These are phyloP conservation scores for Neodiprion pinetum DNA, from an alignment of 1,140 invertebrate species.

Conservation along the genomic window DNA sequence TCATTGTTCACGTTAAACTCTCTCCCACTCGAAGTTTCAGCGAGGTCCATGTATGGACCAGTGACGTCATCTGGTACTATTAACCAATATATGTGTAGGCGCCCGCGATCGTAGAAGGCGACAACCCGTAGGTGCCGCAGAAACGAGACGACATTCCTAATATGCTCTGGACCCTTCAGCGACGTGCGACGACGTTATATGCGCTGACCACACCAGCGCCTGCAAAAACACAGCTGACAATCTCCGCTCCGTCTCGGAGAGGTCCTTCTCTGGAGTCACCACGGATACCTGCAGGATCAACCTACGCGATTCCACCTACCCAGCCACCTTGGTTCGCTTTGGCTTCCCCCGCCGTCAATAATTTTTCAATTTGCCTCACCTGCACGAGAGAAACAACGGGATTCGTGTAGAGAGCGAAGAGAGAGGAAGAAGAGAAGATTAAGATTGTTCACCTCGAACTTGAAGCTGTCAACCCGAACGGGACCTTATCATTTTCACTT, in stretches of 20 bases:
- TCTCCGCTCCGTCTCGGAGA: not conserved
- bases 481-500: too few relatives aligned
- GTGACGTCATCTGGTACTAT: slow-evolving; percentile 52
- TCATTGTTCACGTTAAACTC: slow-evolving; percentile 33
- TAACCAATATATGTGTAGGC: slow-evolving; percentile 45
- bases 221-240: not conserved
- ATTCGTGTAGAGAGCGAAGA: too few relatives aligned
- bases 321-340: too few relatives aligned
- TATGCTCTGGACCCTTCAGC: not conserved
- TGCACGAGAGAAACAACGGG: too few relatives aligned
- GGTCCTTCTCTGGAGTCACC: not conserved
- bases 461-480: too few relatives aligned
- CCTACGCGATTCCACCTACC: not conserved
- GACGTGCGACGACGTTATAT: not conserved
- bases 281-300: not conserved
- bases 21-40: slow-evolving; percentile 38
- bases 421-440: too few relatives aligned
- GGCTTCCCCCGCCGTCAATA: too few relatives aligned
- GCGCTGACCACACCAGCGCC: too few relatives aligned
- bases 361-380: too few relatives aligned
- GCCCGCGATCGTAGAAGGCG: slow-evolving; percentile 45
- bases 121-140: slow-evolving; percentile 42
- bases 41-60: slow-evolving; percentile 46
- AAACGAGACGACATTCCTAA: not conserved
- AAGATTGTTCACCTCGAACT: too few relatives aligned